Evolutionary conservation across 1,140 invertebrate species (phyloP).

Genomic region (Neuroterus valhalla): DNA sequence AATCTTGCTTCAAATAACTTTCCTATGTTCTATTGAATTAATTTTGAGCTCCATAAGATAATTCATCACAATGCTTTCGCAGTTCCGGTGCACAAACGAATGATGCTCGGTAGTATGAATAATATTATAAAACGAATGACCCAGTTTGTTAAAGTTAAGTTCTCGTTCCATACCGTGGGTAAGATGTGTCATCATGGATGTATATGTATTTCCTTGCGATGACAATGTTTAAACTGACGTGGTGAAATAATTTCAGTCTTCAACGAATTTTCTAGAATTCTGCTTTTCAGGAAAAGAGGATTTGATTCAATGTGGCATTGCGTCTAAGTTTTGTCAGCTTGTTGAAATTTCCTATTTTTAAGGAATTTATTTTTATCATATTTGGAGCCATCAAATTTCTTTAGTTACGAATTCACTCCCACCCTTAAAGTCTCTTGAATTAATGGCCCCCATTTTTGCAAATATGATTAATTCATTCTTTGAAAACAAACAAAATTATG

Average conservation of each 20-base stretch:
- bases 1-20: constrained; percentile 14
- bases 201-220: constrained; percentile 25
- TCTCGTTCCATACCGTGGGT: constrained; percentile 13
- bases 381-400: no score
- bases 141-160: constrained; percentile 56
- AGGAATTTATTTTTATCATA: no score
- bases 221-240: constrained; percentile 5
- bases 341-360: no score
- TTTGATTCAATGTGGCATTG: background rate
- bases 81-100: constrained; percentile 47
- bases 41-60: constrained; percentile 49
- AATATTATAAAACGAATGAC: constrained; percentile 63
- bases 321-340: background rate
- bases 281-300: background rate
- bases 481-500: no score
- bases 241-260: constrained; percentile 11
- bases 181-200: constrained; percentile 24
- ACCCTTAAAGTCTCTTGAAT: no score
- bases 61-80: constrained; percentile 50
- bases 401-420: no score
- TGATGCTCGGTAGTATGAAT: constrained; percentile 56
- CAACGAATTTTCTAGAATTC: constrained; percentile 19
- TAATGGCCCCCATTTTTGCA: no score
- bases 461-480: no score
- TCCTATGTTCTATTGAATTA: constrained; percentile 42